These are phyloP conservation scores for Lepidostoma basale DNA, from an alignment of 1,140 invertebrate genomes.

Conservation along the genomic window DNA sequence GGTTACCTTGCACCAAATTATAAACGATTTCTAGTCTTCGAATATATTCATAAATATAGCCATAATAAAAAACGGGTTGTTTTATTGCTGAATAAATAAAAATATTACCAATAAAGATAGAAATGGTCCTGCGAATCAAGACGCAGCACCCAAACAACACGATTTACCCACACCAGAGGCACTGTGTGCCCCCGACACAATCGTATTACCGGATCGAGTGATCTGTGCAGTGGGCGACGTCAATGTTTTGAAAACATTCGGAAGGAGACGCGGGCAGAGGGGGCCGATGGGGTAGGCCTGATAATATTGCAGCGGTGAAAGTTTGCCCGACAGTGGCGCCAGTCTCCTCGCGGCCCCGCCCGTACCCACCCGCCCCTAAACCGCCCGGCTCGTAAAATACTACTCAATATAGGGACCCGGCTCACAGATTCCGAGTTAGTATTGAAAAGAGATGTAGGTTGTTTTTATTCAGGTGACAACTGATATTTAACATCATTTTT, in stretches of 20 bases:
- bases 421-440: not conserved
- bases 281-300: not conserved
- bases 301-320: slow-evolving; percentile 23
- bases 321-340: slow-evolving; percentile 27
- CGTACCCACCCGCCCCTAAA: not conserved
- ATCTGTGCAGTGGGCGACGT: slow-evolving; percentile 13
- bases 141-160: too few species aligned
- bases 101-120: too few species aligned
- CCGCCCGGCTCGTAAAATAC: slow-evolving; percentile 41
- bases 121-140: too few species aligned
- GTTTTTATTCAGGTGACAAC: not conserved
- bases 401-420: slow-evolving; percentile 41
- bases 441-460: not conserved
- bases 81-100: too few species aligned
- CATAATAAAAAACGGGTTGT: too few species aligned
- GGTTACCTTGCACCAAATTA: too few species aligned
- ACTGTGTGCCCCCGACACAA: not conserved
- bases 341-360: not conserved
- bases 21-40: not conserved
- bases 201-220: slow-evolving; percentile 2
- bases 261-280: not conserved
- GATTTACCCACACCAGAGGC: too few species aligned
- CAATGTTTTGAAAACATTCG: slow-evolving; percentile 45
- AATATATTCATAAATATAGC: not conserved
- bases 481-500: not conserved